These are phyloP conservation scores for Phrynocephalus versicolor DNA, from an alignment of 2,113 vertebrate genomes.

Conservation along the genomic window DNA sequence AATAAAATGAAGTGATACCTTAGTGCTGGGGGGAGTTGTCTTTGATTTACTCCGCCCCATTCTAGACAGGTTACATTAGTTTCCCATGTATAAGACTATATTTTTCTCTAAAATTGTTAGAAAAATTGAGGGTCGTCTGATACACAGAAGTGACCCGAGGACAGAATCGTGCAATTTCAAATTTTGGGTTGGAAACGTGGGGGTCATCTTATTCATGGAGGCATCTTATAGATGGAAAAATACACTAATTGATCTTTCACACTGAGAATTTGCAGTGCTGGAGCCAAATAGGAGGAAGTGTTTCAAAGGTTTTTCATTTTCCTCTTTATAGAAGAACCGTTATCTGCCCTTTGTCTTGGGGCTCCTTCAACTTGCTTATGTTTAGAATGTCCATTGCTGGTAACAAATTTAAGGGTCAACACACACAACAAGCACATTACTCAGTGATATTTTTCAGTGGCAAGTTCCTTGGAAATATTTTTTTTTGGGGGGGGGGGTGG, in stretches of 20 bases:
- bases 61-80: background rate
- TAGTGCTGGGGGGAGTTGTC: rapidly evolving
- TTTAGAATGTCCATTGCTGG: background rate
- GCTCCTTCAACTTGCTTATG: background rate
- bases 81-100: too few species aligned
- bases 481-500: too few species aligned
- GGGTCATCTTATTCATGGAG: too few species aligned
- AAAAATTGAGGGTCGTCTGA: too few species aligned
- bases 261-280: background rate
- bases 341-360: conserved; percentile 7
- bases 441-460: background rate
- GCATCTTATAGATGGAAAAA: too few species aligned
- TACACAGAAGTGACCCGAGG: too few species aligned
- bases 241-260: background rate
- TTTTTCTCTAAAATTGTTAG: too few species aligned
- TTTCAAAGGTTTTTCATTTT: background rate
- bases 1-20: rapidly evolving
- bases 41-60: background rate
- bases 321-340: background rate
- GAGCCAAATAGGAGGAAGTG: rapidly evolving
- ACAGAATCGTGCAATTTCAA: too few species aligned
- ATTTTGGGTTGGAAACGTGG: too few species aligned
- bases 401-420: background rate
- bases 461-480: background rate
- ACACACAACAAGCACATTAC: background rate